Evolutionary conservation across 1,140 invertebrate species (phyloP).

Genomic region (Drosophila albomicans): DNA sequence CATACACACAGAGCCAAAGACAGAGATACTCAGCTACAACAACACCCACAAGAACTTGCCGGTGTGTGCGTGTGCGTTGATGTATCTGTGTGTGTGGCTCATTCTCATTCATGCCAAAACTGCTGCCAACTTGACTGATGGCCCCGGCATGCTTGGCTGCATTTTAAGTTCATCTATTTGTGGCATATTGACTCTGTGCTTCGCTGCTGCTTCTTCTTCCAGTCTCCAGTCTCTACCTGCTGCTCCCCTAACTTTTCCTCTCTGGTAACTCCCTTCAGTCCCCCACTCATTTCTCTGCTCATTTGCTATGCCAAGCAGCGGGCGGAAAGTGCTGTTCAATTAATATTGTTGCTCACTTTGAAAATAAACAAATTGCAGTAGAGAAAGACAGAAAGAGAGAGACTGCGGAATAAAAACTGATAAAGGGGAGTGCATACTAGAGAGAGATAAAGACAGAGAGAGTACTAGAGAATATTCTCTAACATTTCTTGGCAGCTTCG

Average conservation of each 20-base stretch:
- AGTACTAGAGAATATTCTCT: slow-evolving; percentile 4
- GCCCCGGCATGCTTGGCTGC: slow-evolving; percentile 79
- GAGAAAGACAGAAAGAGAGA: neutral
- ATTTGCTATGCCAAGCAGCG: slow-evolving; percentile 45
- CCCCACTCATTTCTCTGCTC: neutral
- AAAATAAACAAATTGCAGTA: slow-evolving; percentile 51
- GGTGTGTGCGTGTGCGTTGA: neutral
- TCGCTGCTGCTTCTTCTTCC: slow-evolving; percentile 1
- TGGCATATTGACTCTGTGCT: slow-evolving; percentile 41
- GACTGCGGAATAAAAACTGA: neutral
- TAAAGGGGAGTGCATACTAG: neutral
- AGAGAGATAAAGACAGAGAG: neutral
- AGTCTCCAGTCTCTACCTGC: slow-evolving; percentile 15
- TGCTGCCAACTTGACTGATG: slow-evolving; percentile 68
- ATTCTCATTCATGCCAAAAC: slow-evolving; percentile 75
- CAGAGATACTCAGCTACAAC: slow-evolving; percentile 17
- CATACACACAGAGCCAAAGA: slow-evolving; percentile 44
- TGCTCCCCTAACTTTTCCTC: neutral
- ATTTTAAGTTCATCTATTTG: slow-evolving; percentile 82
- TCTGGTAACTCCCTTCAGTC: neutral
- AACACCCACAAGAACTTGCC: slow-evolving; percentile 33
- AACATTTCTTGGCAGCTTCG: neutral
- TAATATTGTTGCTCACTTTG: slow-evolving; percentile 54
- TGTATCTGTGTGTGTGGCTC: slow-evolving; percentile 44
- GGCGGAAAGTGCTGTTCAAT: slow-evolving; percentile 51